phyloP scores from a whole-genome alignment of 2,113 vertebrate species.

The Petrocephalus microphthalmus region DNA sequence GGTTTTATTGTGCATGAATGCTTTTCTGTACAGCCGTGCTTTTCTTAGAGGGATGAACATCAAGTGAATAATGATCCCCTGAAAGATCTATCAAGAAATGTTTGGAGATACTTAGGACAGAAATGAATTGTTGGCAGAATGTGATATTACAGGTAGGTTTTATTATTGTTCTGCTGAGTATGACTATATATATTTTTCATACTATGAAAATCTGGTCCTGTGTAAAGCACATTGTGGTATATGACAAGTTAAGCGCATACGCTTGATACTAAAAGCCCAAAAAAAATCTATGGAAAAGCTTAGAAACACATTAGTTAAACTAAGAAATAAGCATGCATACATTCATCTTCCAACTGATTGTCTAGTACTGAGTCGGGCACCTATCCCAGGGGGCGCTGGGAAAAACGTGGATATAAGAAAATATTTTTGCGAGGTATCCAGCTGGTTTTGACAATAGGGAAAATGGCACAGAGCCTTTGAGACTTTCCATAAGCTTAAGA shows the following conservation, averaged over 20 bases:
- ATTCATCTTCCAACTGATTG: background rate
- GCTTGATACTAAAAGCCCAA: background rate
- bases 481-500: background rate
- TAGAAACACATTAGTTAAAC: background rate
- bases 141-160: background rate
- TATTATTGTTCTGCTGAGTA: background rate
- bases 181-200: background rate
- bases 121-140: background rate
- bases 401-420: background rate
- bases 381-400: background rate
- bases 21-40: background rate
- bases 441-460: background rate
- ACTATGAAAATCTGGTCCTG: background rate
- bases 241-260: background rate
- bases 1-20: background rate
- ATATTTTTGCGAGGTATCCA: background rate
- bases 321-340: background rate
- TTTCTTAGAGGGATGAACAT: background rate
- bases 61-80: background rate
- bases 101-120: background rate
- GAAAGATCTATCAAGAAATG: background rate
- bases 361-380: background rate
- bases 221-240: background rate
- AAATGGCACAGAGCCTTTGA: background rate
- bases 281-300: background rate